phyloP scores from a whole-genome alignment of 1,140 invertebrate species.

The Drosophila punjabiensis region DNA sequence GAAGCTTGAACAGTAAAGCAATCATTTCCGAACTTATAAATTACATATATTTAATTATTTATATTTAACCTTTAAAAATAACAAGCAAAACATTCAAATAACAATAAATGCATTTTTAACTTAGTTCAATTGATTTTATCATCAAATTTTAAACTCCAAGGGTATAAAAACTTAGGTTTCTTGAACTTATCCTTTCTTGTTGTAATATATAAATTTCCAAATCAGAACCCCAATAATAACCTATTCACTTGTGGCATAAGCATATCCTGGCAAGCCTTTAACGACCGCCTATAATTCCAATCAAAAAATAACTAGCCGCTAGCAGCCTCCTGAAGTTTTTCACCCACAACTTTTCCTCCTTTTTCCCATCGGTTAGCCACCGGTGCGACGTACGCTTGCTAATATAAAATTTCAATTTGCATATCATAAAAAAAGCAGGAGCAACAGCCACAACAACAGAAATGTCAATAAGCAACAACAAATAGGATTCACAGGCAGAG shows the following conservation, averaged over 20 bases:
- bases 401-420: slow-evolving; percentile 84
- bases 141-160: too few species aligned
- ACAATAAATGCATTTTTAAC: neutral
- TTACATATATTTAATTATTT: too few species aligned
- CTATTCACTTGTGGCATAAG: slow-evolving; percentile 38
- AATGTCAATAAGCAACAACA: slow-evolving; percentile 77
- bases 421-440: slow-evolving; percentile 64
- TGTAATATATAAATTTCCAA: neutral
- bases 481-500: slow-evolving; percentile 49
- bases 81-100: too few species aligned
- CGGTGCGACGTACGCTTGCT: slow-evolving; percentile 55
- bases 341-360: slow-evolving; percentile 4
- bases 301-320: slow-evolving; percentile 75
- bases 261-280: slow-evolving; percentile 18
- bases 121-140: too few species aligned
- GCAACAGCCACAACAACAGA: neutral
- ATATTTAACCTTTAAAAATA: too few species aligned
- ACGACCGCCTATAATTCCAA: slow-evolving; percentile 68
- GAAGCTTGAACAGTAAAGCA: neutral
- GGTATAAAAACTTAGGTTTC: too few species aligned
- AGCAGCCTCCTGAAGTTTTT: slow-evolving; percentile 13
- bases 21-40: too few species aligned
- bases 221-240: too few species aligned
- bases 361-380: slow-evolving; percentile 45
- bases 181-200: neutral